Evolutionary conservation across 2,888 invertebrate genomes (phyloP), one percentile per base, ranked within the genome.

Genomic region (Helobdella robusta): DNA sequence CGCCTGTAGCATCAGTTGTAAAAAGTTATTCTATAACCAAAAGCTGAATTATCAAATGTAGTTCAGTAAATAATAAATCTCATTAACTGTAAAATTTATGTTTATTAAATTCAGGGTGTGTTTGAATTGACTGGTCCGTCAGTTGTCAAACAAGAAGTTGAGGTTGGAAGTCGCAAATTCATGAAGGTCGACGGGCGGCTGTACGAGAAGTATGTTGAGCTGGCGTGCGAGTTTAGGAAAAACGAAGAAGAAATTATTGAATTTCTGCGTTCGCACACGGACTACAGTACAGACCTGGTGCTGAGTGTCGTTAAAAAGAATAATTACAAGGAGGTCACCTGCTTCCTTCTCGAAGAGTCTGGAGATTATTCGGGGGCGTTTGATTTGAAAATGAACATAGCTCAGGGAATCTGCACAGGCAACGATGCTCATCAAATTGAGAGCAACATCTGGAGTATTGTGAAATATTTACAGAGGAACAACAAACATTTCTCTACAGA

Each of bases 311-410:
- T 86, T 54, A 81, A 83, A 69, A 82, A 83, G 70, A 81, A 85
- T 74, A 81, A 84, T 66, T 81, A 86, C 36, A 83, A 84, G 64
- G 66, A 66, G 23, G 84, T 87, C 0, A 85, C 85, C 60, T 87
- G 88, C 20, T 85, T 85, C 72, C 82, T 90, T 63, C 81, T 89
- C 69, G 89, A 89, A 77, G 85, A 86, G 76, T 83, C 85, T 68
- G 87, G 88, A 15, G 86, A 88, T 76, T 85, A 86, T 76, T 82
- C 84, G 72, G 85, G 84, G 73, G 88, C 89, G 1, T 85, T 88
- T 74, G 83, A 85, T 36, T 76, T 80, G 59, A 73, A 79, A 63
- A 70, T 80, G 25, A 74, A 79, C 64, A 70, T 70, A 40, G 44
- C 67, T 48, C 28, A 30, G n/a, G 59, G 15, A 35, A 54, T 36